Evolutionary conservation across 1,140 invertebrate genomes (phyloP), one percentile per base, ranked within the genome.

Genomic region (Aplysia californica): DNA sequence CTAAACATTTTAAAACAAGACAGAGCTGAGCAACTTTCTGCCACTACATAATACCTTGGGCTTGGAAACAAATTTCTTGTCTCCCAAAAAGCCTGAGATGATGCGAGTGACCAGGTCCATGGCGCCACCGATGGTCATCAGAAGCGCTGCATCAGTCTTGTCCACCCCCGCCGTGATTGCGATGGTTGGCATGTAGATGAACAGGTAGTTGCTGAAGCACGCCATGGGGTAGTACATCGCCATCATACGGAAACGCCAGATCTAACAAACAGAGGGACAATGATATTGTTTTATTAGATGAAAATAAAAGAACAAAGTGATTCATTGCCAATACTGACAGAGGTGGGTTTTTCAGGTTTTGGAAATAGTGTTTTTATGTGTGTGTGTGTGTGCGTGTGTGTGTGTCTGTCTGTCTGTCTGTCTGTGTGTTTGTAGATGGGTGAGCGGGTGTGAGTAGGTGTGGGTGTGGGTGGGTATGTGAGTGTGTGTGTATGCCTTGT

Each of bases 31-130:
- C n/a, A n/a, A n/a, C n/a, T n/a, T n/a, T n/a, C n/a, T n/a, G n/a
- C n/a, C n/a, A n/a, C n/a, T n/a, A n/a, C n/a, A n/a, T n/a, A n/a
- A 35, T 35, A 29, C 55, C 35, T 59, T 73, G 58, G 36, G 58
- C 59, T 20, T 65, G 33, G 33, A 73, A n/a, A 81, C 44, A 20
- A 56, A 55, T 18, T 72, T 67, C 20, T 74, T 56, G 39, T 81
- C 82, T 6, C 75, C 71, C 1, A 81, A 50, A 35, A 65, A 77
- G 15, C 80, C 80, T 5, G 50, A 39, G 41, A n/a, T 4, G 38
- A 81, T 61, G 20, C 75, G 55, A 1, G 76, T 77, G 15, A 75
- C 36, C n/a, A 80, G 58, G 50, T 83, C 82, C 38, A 58, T 61
- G 1, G 55, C 66, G 3, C 79, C 79, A 41, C 75, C 44, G 5